Base-by-base conservation (phyloP, 2,797 vertebrate species). In the Myiotriccus ornatus region DNA sequence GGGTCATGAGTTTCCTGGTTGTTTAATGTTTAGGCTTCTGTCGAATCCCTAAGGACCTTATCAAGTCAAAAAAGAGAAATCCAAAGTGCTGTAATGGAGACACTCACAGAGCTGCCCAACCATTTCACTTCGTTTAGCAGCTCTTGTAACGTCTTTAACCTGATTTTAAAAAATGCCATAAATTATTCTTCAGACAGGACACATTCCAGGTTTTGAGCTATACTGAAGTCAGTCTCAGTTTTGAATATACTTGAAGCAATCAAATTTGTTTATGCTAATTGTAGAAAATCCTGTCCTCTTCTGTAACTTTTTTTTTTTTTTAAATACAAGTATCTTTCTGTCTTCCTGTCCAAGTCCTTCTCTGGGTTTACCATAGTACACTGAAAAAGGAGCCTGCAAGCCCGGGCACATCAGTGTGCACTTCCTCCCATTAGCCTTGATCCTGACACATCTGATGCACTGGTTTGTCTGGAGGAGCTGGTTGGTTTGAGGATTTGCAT, bases 401-500 rank as follows among this genome's bases (percentile, higher is more conserved):
- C 68, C 93, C 69, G 55, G 95, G 55, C 95, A 95, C 62, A 93
- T 78, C 92, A 73, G 35, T 14, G 0, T 44, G 50, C 21, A 37
- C 63, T 92, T 95, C 89, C 93, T 93, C 73, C 89, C 91, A 47
- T 85, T 44, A 81, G 71, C 71, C 91, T 68, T 47, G 65, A 12
- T 75, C 68, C 87, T 89, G 92, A 87, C 91, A 87, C 79, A 59
- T 92, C 28, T 47, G 89, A 69, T 22, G 79, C 92, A 91, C 93
- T 63, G 35, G 95, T 96, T 94, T 78, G 89, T 73, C 95, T 91
- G 53, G 95, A 92, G 94, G 87, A 95, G 92, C 89, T 94, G 91
- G 92, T 95, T 96, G 69, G 7, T 57, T 17, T 34, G 6, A 67
- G 65, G 44, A 88, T 96, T 95, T 95, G 87, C 84, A 90, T 95